phyloP scores from a whole-genome alignment of 2,113 vertebrate species.

The Turdus rufiventris region DNA sequence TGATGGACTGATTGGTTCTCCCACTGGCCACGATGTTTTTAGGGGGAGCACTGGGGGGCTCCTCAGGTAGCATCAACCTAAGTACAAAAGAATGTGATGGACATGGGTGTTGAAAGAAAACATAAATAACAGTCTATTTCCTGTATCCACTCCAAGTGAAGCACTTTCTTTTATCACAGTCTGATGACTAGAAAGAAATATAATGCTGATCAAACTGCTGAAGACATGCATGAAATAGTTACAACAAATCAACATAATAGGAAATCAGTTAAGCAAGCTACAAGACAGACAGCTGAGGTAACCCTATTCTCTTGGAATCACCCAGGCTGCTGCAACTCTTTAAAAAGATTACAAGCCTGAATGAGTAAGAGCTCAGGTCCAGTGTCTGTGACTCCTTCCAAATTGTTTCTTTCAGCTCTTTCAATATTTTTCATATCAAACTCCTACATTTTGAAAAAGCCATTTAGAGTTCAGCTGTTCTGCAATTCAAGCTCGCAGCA shows the following conservation, averaged over 20 bases:
- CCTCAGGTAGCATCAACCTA: slow-evolving; percentile 91
- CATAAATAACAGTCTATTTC: background rate
- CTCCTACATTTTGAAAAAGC: slow-evolving; percentile 17
- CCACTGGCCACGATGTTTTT: slow-evolving; percentile 96
- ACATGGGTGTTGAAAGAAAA: background rate
- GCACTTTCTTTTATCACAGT: background rate
- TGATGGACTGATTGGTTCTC: slow-evolving; percentile 95
- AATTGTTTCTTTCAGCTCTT: slow-evolving; percentile 35
- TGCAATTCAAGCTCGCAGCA: background rate
- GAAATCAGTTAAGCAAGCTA: slow-evolving; percentile 57
- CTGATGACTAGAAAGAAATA: background rate
- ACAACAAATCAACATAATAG: slow-evolving; percentile 53
- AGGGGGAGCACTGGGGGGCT: slow-evolving; percentile 90
- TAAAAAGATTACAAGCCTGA: slow-evolving; percentile 34
- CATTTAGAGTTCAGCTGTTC: slow-evolving; percentile 8
- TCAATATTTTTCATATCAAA: slow-evolving; percentile 38
- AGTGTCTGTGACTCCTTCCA: slow-evolving; percentile 20
- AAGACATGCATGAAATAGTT: slow-evolving; percentile 38
- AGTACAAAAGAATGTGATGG: background rate
- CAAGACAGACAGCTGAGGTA: slow-evolving; percentile 21
- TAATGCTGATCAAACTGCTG: background rate
- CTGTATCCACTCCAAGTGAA: background rate
- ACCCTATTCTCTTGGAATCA: slow-evolving; percentile 36
- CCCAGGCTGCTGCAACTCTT: background rate
- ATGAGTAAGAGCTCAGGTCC: background rate